Base-by-base conservation (phyloP, 2,888 invertebrate species). In the Uropetala carovei region DNA sequence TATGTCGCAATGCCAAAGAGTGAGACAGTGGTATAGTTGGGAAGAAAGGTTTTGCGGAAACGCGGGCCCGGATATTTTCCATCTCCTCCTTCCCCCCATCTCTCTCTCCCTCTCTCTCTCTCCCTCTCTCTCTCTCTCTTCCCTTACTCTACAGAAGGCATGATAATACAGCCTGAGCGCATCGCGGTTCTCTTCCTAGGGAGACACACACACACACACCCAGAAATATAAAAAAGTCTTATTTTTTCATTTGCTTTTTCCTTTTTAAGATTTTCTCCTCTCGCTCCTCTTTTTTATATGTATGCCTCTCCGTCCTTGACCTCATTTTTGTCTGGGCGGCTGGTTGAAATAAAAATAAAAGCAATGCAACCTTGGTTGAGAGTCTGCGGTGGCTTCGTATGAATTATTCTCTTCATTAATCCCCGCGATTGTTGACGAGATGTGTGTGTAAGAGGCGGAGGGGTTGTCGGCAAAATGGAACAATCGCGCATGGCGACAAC, bases 361-460 rank as follows among this genome's bases (percentile, higher is more conserved):
- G 1, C 18, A 68, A 68, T 22, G n/a, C 18, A 11, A 9, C n/a
- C 68, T 68, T 68, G 68, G 68, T 68, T 68, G 18, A 7, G 68
- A 68, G 68, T 75, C 22, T 75, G 75, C 8, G 75, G 27, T 13
- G 75, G n/a, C 22, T 75, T 27, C 75, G 27, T 9, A 75, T 75
- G 27, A 75, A 75, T 27, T 75, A 75, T 27, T 75, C 27, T 68
- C 68, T 68, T 68, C 68, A 68, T 68, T 68, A 68, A 68, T 68
- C 68, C 68, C 18, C 11, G 11, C 68, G 68, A 68, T 68, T 68
- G 68, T 68, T 68, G 68, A 68, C 22, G n/a, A n/a, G 68, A 68
- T 68, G n/a, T 68, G 68, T 68, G 68, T 43, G 43, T 68, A 22
- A n/a, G 68, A 18, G 68, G 16, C 27, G 3, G 27, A 27, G 68